Base-by-base conservation (phyloP, 2,888 invertebrate species). In the Microctonus hyperodae region DNA sequence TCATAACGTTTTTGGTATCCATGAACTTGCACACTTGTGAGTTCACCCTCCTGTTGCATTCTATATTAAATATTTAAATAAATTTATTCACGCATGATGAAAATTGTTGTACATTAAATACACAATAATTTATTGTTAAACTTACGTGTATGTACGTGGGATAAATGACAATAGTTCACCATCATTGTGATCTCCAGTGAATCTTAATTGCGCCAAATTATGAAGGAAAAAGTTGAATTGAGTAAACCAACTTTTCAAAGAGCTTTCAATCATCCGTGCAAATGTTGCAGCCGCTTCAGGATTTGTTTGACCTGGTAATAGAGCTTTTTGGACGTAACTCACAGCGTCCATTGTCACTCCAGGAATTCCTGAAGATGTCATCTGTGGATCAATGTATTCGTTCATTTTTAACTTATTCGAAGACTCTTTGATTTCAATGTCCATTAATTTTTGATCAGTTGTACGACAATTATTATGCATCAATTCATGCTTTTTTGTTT, bases 181-280 rank as follows among this genome's bases (percentile, higher is more conserved):
- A 73, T 88, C 92, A 71, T 88, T 89, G 77, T 94, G 94, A 72
- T 96, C 96, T n/a, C 92, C 93, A 64, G 93, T 91, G 77, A 97
- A 97, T 73, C 96, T 88, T 78, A 97, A 86, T 83, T 98, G 98
- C 1, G 97, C 97, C 80, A 98, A 85, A 84, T 97, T 97, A 86
- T 99, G 99, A 59, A 98, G 87, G 86, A 99, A 98, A 86, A 99
- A 99, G 87, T 99, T 99, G 78, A 98, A 93, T 70, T 97, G 97
- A 0, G 98, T 97, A 80, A 97, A 98, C 89, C 92, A 91, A 35
- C 92, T 93, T 85, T 95, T 95, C 68, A 97, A 87, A 55, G 97
- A 96, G 78, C 95, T 95, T 84, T 97, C 95, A 82, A 99, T 98
- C 89, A 98, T 93, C 69, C 95, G 87, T 0, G 98, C 96, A 86